Evolutionary conservation across 2,113 vertebrate species (phyloP).

Genomic region (Hemichromis elongatus): DNA sequence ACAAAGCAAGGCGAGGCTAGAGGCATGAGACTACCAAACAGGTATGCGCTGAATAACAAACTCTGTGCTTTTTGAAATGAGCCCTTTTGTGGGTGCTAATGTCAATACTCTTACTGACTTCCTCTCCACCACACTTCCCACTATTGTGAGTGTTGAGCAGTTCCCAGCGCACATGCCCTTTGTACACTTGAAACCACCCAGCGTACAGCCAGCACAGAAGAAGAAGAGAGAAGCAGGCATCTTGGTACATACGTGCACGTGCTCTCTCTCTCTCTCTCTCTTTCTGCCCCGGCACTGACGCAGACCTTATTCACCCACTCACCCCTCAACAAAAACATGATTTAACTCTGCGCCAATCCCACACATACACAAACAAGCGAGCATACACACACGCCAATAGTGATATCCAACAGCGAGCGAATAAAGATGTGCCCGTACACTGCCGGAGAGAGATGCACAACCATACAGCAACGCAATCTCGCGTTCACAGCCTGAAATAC

Average conservation of each 20-base stretch:
- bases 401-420: background rate
- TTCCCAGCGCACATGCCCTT: constrained; percentile 23
- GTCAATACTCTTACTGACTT: constrained; percentile 20
- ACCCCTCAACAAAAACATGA: constrained; percentile 35
- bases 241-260: background rate
- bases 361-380: background rate
- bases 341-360: constrained; percentile 41
- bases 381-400: background rate
- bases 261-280: background rate
- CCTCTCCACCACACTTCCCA: constrained; percentile 8
- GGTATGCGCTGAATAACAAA: constrained; percentile 72
- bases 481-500: background rate
- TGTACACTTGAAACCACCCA: background rate
- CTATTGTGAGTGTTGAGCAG: constrained; percentile 15
- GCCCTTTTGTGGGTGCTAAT: constrained; percentile 25
- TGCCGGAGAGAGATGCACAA: background rate
- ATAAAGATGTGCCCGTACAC: background rate
- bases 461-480: background rate
- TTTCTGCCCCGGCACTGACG: background rate
- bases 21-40: constrained; percentile 41
- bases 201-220: background rate
- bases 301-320: constrained; percentile 41
- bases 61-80: constrained; percentile 33
- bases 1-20: background rate
- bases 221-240: background rate